phyloP scores from a whole-genome alignment of 2,113 vertebrate genomes.

The Daubentonia madagascariensis region DNA sequence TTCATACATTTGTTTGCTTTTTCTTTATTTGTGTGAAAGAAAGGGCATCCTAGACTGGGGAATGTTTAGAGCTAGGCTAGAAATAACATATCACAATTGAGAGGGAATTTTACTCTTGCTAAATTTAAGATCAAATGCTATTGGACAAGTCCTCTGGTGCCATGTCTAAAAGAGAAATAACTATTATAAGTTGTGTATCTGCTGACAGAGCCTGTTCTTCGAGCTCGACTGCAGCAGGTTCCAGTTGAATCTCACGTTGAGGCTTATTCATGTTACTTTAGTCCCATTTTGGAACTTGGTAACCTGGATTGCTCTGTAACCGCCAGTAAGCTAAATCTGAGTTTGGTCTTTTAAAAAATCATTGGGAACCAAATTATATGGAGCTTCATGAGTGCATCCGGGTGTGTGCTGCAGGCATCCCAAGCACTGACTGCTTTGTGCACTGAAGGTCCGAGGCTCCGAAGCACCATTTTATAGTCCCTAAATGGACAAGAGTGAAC shows the following conservation, averaged over 20 bases:
- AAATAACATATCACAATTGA: constrained; percentile 6
- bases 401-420: accelerated
- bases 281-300: background rate
- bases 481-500: accelerated
- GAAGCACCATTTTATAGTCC: accelerated
- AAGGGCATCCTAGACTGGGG: background rate
- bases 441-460: accelerated
- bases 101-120: background rate
- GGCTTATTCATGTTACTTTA: background rate
- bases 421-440: accelerated
- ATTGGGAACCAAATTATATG: accelerated
- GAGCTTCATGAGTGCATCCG: accelerated
- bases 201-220: background rate
- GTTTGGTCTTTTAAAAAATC: background rate
- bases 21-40: background rate
- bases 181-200: background rate
- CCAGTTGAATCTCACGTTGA: background rate
- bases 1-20: background rate
- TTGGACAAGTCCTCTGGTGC: background rate
- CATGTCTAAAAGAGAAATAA: background rate
- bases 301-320: background rate
- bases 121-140: background rate
- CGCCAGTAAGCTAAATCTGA: background rate
- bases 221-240: background rate
- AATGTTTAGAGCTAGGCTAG: background rate